Evolutionary conservation across 2,888 invertebrate genomes (phyloP).

Genomic region (Dynastes grantii): DNA sequence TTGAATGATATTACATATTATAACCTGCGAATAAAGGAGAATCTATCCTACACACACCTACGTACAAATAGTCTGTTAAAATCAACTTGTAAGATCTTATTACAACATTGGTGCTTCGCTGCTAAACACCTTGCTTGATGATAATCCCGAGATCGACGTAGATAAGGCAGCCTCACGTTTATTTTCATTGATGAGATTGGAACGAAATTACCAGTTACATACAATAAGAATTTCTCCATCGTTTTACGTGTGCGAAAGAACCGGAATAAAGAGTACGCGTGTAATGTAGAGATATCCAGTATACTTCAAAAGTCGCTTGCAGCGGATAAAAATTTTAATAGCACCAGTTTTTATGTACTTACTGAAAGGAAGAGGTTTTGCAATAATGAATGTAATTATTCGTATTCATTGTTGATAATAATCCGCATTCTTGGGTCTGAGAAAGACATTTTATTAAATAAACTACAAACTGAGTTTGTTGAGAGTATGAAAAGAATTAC

Average conservation of each 20-base stretch:
- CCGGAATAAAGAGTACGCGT: not conserved
- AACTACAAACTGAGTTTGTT: no score
- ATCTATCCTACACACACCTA: not conserved
- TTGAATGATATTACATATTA: not conserved
- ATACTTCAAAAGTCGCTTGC: no score
- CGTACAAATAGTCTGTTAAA: not conserved
- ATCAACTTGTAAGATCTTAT: conserved; percentile 28
- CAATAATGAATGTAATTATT: no score
- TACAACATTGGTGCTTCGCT: not conserved
- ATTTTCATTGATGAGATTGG: not conserved
- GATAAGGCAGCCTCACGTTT: conserved; percentile 23
- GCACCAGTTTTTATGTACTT: no score
- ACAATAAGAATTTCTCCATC: not conserved
- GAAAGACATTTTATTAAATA: no score
- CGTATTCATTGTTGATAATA: no score
- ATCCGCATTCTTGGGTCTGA: no score
- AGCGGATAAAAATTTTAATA: no score
- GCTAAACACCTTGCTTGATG: conserved; percentile 3
- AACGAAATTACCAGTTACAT: conserved; percentile 30
- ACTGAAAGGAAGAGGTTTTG: no score
- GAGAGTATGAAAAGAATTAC: no score
- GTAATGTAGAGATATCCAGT: no score
- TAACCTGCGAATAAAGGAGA: not conserved
- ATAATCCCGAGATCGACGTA: conserved; percentile 24
- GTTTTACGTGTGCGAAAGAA: not conserved